A percentile compares a stretch with the other conserved stretches of the same genome.
Evolutionary conservation across 2,888 invertebrate genomes (phyloP).

Genomic region (Parthenolecanium corni): DNA sequence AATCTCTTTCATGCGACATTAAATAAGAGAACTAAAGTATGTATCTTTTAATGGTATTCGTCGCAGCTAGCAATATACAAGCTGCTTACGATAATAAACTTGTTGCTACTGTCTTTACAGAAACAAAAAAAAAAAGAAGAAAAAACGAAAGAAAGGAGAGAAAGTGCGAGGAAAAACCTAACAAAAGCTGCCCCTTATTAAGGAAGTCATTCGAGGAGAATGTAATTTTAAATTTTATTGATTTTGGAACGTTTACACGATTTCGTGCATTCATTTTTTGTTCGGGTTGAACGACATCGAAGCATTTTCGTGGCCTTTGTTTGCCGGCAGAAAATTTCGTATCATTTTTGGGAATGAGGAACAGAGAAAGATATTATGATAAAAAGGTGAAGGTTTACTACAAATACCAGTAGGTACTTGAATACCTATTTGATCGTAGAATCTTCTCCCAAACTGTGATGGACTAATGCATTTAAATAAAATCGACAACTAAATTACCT

Average conservation of each 20-base stretch:
- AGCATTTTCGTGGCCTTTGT: neutral
- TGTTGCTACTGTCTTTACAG: neutral
- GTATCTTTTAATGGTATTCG: neutral
- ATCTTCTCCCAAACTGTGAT: no score
- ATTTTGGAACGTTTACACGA: neutral
- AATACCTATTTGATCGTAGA: no score
- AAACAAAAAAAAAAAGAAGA: no score
- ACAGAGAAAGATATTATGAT: no score
- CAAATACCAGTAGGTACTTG: no score
- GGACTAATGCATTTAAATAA: no score
- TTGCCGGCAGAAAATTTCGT: no score
- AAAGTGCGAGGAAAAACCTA: no score
- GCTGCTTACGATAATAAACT: neutral
- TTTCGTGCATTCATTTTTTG: neutral
- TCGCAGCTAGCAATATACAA: neutral
- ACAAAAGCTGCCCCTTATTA: neutral
- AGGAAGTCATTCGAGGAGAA: neutral
- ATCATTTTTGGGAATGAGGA: no score
- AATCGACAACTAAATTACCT: no score
- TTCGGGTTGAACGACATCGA: neutral
- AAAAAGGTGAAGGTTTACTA: no score
- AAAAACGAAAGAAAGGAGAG: neutral
- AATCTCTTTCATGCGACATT: constrained; percentile 16
- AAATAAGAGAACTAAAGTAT: neutral
- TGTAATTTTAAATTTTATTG: neutral